Conservation (phyloP, 2,888 invertebrate genomes). For the Agriopis aurantiaria region DNA sequence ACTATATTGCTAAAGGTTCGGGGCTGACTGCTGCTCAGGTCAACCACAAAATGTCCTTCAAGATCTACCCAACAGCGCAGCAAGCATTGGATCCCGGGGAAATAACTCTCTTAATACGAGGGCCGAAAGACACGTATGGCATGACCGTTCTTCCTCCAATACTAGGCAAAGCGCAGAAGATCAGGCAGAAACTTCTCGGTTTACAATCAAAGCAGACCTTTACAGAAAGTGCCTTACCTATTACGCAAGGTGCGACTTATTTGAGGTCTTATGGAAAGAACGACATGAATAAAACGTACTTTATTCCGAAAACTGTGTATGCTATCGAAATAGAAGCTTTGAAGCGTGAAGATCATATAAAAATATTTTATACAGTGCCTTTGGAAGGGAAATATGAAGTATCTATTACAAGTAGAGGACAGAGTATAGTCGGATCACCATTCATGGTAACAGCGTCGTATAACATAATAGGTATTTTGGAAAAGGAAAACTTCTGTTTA, state of each 20-base stretch:
- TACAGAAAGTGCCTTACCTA: constrained; percentile 75
- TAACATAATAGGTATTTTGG: constrained; percentile 68
- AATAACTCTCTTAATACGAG: constrained; percentile 79
- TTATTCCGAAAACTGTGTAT: constrained; percentile 79
- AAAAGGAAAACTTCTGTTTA: constrained; percentile 72
- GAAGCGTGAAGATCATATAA: constrained; percentile 78
- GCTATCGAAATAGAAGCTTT: constrained; percentile 84
- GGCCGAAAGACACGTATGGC: constrained; percentile 80
- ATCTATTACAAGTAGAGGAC: constrained; percentile 84
- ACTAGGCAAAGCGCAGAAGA: constrained; percentile 79
- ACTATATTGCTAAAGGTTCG: constrained; percentile 87
- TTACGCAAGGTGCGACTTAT: constrained; percentile 79
- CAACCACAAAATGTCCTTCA: constrained; percentile 84
- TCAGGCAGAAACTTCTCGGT: constrained; percentile 77
- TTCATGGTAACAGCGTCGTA: constrained; percentile 80
- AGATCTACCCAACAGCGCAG: constrained; percentile 85
- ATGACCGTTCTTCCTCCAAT: constrained; percentile 76
- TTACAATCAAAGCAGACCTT: constrained; percentile 69
- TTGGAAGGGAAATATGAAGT: constrained; percentile 86
- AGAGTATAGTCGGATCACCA: constrained; percentile 87
- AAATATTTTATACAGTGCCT: constrained; percentile 81
- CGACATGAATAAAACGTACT: constrained; percentile 79
- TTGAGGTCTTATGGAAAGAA: constrained; percentile 77
- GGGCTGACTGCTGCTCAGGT: constrained; percentile 87
- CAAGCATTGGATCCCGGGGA: constrained; percentile 80